These are phyloP conservation scores for Calosoma granatense DNA, from an alignment of 1,140 invertebrate species.

Conservation along the genomic window DNA sequence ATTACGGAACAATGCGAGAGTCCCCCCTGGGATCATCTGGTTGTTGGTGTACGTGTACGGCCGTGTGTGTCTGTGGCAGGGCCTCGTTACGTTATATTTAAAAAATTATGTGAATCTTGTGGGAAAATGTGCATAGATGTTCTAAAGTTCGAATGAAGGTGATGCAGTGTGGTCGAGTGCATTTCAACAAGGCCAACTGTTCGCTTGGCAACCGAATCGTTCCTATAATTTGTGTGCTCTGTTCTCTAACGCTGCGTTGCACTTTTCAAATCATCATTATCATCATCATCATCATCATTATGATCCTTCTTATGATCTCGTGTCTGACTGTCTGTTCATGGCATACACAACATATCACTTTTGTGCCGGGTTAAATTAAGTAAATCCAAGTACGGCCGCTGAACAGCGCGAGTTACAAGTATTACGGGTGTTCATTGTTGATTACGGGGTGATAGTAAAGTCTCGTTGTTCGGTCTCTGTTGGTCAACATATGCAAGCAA, in stretches of 20 bases:
- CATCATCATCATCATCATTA: no score
- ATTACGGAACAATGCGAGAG: neutral
- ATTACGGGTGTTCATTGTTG: no score
- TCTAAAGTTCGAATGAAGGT: slow-evolving; percentile 13
- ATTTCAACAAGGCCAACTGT: slow-evolving; percentile 16
- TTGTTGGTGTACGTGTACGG: neutral
- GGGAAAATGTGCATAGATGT: slow-evolving; percentile 14
- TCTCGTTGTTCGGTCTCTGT: no score
- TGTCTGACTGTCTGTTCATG: no score
- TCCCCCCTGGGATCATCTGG: neutral
- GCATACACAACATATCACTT: no score
- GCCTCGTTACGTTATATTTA: slow-evolving; percentile 3
- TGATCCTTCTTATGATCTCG: no score
- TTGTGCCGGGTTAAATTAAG: no score
- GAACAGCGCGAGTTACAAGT: no score
- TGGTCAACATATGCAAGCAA: no score
- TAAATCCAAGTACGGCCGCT: no score
- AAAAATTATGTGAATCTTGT: slow-evolving; percentile 10
- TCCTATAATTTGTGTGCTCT: neutral
- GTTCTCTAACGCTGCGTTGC: slow-evolving; percentile 1
- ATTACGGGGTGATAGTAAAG: no score
- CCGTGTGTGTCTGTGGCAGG: no score
- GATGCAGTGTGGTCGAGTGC: slow-evolving; percentile 14
- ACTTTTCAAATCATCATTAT: neutral
- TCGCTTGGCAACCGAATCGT: slow-evolving; percentile 15